Evolutionary conservation across 2,888 invertebrate species (phyloP).

Genomic region (Lottia gigantea): DNA sequence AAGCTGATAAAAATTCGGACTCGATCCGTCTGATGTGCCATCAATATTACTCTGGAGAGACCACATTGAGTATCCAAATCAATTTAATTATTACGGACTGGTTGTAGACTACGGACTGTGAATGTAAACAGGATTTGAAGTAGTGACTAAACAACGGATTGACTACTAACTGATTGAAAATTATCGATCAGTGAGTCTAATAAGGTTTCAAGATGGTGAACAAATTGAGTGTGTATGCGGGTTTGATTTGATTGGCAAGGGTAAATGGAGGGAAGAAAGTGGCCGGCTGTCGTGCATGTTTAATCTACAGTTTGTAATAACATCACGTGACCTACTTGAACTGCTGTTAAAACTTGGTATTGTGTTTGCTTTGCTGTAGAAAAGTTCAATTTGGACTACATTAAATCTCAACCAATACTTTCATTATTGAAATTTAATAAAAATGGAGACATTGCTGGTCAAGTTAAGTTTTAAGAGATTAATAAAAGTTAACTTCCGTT

Average conservation of each 20-base stretch:
- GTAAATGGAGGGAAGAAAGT: slow-evolving; percentile 4
- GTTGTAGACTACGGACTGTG: background rate
- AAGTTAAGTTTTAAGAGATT: no score
- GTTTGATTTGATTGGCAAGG: slow-evolving; percentile 1
- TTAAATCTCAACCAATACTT: no score
- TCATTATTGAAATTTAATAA: no score
- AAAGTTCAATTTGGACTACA: no score
- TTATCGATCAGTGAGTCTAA: background rate
- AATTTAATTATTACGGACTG: slow-evolving; percentile 3
- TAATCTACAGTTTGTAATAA: background rate
- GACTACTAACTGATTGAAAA: background rate
- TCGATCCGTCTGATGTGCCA: no score
- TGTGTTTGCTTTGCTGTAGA: no score
- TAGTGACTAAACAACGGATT: background rate
- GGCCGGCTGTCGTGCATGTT: background rate
- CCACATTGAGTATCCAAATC: background rate
- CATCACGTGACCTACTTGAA: background rate
- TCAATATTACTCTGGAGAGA: no score
- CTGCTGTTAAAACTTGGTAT: no score
- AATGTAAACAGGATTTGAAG: background rate
- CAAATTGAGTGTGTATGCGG: slow-evolving; percentile 4
- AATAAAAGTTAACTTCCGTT: no score
- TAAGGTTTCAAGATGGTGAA: background rate
- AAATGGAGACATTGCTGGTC: no score
- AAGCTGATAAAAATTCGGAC: no score